Evolutionary conservation across 2,888 invertebrate genomes (phyloP).

Genomic region (Nemotelus nigrinus): DNA sequence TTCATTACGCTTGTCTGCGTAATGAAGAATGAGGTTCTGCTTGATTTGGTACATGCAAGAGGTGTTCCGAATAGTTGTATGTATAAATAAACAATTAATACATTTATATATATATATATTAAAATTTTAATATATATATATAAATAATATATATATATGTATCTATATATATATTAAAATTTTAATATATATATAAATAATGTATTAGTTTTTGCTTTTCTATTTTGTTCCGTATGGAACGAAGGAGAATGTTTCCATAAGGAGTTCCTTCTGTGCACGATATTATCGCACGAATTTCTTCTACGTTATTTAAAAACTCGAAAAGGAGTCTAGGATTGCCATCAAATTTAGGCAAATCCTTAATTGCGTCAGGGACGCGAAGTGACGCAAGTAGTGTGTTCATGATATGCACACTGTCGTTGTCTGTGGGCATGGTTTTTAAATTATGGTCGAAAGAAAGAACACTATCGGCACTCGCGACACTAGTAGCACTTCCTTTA

Average conservation of each 20-base stretch:
- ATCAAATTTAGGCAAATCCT: slow-evolving; percentile 50
- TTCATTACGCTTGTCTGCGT: slow-evolving; percentile 46
- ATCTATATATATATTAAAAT: no score
- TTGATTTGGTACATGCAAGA: slow-evolving; percentile 38
- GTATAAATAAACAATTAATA: no score
- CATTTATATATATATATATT: no score
- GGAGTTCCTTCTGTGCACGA: slow-evolving; percentile 11
- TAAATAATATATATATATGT: no score
- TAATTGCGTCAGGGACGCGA: slow-evolving; percentile 51
- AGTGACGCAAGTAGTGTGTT: background rate
- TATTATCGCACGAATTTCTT: background rate
- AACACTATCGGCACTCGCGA: background rate
- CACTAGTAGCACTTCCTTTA: no score
- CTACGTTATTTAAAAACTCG: no score
- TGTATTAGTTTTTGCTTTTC: no score
- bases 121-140: no score
- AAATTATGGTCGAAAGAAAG: background rate
- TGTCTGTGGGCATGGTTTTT: background rate
- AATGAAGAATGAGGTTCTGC: slow-evolving; percentile 42
- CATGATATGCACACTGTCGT: background rate
- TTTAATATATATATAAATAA: no score
- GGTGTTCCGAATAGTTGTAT: slow-evolving; percentile 40
- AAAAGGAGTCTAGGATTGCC: slow-evolving; percentile 15
- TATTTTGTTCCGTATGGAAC: slow-evolving; percentile 45
- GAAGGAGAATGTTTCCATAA: slow-evolving; percentile 18